Conservation (phyloP, 2,888 invertebrate genomes). For the Sisyra terminalis region DNA sequence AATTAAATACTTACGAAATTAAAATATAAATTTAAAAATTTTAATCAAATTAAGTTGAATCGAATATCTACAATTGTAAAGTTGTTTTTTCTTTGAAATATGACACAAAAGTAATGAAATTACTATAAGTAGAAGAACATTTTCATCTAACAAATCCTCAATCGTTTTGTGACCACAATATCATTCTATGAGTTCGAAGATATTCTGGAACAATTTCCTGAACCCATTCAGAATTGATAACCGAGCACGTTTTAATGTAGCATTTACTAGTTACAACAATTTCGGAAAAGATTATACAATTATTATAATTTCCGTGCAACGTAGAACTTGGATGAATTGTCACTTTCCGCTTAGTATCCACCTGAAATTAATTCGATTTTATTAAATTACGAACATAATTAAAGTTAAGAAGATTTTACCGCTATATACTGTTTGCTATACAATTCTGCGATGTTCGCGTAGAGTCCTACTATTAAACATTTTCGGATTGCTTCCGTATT, state of each 20-base stretch:
- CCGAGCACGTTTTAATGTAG: constrained; percentile 63
- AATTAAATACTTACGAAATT: too few relatives aligned
- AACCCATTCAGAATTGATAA: constrained; percentile 69
- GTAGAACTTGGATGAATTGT: constrained; percentile 73
- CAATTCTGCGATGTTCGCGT: constrained; percentile 73
- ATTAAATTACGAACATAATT: background rate
- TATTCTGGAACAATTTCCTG: constrained; percentile 37
- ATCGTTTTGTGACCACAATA: constrained; percentile 9
- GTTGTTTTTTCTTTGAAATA: too few relatives aligned
- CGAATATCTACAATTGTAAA: too few relatives aligned
- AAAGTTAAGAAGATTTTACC: constrained; percentile 26
- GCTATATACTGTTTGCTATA: constrained; percentile 54
- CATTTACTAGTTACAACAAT: constrained; percentile 70
- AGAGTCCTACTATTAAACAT: constrained; percentile 66
- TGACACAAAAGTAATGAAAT: too few relatives aligned
- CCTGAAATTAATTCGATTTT: constrained; percentile 22
- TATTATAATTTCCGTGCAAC: constrained; percentile 53
- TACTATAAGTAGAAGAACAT: background rate
- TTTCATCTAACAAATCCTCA: background rate
- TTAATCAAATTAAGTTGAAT: too few relatives aligned
- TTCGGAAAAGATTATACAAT: constrained; percentile 67
- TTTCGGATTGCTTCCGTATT: constrained; percentile 51
- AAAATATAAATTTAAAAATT: too few relatives aligned
- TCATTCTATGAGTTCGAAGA: constrained; percentile 19
- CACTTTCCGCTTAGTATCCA: constrained; percentile 47